phyloP scores from a whole-genome alignment of 2,888 invertebrate genomes.

The Eustalomyia histrio region DNA sequence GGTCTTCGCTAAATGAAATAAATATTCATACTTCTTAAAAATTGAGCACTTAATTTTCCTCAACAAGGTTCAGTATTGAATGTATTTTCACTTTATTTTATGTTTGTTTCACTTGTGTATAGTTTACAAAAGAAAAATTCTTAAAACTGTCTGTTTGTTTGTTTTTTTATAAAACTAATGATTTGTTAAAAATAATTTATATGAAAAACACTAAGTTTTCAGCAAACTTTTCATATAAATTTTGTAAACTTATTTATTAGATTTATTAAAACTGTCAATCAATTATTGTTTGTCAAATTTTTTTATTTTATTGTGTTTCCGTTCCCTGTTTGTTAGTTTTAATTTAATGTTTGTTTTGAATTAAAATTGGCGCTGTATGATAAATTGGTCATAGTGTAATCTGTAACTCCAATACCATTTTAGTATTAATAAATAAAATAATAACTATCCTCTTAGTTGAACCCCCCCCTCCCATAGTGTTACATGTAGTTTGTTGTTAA shows the following conservation, averaged over 20 bases:
- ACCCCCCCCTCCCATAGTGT: neutral
- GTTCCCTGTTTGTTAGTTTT: constrained; percentile 40
- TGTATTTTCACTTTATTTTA: constrained; percentile 28
- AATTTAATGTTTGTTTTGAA: constrained; percentile 49
- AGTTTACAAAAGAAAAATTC: no score
- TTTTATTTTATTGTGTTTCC: constrained; percentile 29
- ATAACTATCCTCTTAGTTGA: neutral
- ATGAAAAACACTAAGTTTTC: no score
- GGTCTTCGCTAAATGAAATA: constrained; percentile 10
- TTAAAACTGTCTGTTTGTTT: no score
- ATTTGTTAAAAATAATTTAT: neutral
- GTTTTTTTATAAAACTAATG: neutral
- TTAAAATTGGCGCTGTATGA: constrained; percentile 9
- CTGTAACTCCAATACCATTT: neutral
- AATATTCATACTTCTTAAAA: neutral
- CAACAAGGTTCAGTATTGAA: constrained; percentile 60
- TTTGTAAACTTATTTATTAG: no score
- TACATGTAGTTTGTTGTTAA: constrained; percentile 52
- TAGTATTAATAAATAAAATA: neutral
- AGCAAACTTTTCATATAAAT: no score
- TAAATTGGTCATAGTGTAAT: neutral
- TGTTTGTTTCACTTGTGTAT: constrained; percentile 1
- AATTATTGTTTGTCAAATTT: neutral
- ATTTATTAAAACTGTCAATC: neutral
- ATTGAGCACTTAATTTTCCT: constrained; percentile 43